A percentile compares a stretch with the other conserved stretches of the same genome.
phyloP scores from a whole-genome alignment of 2,888 invertebrate genomes.

The Euproctis similis region DNA sequence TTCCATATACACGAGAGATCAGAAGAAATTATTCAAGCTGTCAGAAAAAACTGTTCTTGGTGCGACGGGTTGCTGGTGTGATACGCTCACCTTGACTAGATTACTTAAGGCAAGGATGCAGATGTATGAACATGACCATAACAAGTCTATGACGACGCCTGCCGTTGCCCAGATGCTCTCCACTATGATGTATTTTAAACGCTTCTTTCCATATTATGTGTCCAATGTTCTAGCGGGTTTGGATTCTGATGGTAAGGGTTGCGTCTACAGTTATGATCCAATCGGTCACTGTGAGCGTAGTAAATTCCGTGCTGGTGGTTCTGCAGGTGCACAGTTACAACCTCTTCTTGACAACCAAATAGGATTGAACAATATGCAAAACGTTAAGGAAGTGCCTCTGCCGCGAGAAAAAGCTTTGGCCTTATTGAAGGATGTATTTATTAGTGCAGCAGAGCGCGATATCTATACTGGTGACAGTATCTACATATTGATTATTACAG shows the following conservation, averaged over 20 bases:
- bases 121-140: slow-evolving; percentile 96
- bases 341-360: slow-evolving; percentile 98
- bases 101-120: slow-evolving; percentile 90
- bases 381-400: slow-evolving; percentile 78
- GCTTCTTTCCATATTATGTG: slow-evolving; percentile 99
- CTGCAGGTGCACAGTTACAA: slow-evolving; percentile 91
- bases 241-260: slow-evolving; percentile 94
- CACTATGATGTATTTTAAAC: slow-evolving; percentile 94
- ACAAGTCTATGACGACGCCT: slow-evolving; percentile 92
- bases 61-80: slow-evolving; percentile 98
- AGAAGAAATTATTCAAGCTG: slow-evolving; percentile 89
- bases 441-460: slow-evolving; percentile 98
- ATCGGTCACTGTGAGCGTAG: slow-evolving; percentile 95
- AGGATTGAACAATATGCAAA: slow-evolving; percentile 91
- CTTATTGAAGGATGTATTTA: slow-evolving; percentile 95
- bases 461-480: slow-evolving; percentile 97
- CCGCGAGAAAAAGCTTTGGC: slow-evolving; percentile 87
- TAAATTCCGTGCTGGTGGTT: slow-evolving; percentile 91
- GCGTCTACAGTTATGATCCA: slow-evolving; percentile 97
- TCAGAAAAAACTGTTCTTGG: slow-evolving; percentile 92
- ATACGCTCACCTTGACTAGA: slow-evolving; percentile 92
- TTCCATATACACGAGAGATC: slow-evolving; percentile 91
- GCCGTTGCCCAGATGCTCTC: slow-evolving; percentile 97
- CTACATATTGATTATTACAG: slow-evolving; percentile 89
- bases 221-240: slow-evolving; percentile 96